These are phyloP conservation scores for Cepaea hortensis DNA, from an alignment of 2,888 invertebrate species.

Conservation along the genomic window DNA sequence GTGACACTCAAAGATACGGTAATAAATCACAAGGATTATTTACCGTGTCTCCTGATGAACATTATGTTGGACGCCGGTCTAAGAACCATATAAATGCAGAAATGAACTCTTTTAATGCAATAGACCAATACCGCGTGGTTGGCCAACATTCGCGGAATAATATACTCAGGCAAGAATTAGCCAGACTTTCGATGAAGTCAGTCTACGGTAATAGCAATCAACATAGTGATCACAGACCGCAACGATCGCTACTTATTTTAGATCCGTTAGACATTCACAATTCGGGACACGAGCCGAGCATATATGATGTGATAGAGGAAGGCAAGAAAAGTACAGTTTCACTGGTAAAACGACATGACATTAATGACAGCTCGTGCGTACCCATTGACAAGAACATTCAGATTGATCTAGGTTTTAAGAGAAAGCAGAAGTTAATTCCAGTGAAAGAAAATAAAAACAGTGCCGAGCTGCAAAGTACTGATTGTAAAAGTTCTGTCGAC, in stretches of 20 bases:
- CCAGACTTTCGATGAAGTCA: too few species aligned
- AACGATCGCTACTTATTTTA: too few species aligned
- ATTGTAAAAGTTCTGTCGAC: neutral
- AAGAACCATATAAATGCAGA: neutral
- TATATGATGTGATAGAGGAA: neutral
- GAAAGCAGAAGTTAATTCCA: neutral
- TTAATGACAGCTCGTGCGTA: neutral
- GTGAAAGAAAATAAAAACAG: too few species aligned
- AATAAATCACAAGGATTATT: too few species aligned
- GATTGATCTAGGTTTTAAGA: neutral
- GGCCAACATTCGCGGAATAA: too few species aligned
- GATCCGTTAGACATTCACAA: neutral
- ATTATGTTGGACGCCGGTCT: neutral
- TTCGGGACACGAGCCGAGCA: too few species aligned
- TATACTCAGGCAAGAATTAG: neutral
- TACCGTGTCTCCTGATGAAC: too few species aligned
- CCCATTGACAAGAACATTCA: neutral
- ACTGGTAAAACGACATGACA: too few species aligned
- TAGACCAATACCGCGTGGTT: neutral
- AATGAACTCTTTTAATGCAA: neutral
- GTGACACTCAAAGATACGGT: neutral
- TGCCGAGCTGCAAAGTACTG: neutral
- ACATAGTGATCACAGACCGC: neutral
- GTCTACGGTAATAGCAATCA: too few species aligned
- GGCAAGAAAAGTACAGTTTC: too few species aligned